Percentiles rank a stretch among this genome's conserved stretches.
phyloP scores from a whole-genome alignment of 2,797 vertebrate species.

The Micrastur ruficollis region DNA sequence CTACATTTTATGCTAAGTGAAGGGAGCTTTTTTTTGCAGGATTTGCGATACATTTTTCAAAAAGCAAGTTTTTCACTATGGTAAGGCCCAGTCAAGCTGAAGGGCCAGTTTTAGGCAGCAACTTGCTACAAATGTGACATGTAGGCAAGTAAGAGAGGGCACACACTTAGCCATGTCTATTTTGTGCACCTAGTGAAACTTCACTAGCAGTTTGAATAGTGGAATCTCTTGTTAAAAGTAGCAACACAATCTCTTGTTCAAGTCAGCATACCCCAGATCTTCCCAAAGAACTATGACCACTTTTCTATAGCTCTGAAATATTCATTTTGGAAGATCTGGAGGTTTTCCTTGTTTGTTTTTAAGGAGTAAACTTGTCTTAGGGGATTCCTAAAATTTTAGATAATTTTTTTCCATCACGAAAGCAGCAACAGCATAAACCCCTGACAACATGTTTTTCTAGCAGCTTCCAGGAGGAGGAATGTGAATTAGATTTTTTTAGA shows the following conservation, averaged over 20 bases:
- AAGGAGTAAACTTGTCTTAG: background rate
- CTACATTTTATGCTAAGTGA: background rate
- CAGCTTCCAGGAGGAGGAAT: background rate
- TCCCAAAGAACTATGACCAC: background rate
- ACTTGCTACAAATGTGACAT: background rate
- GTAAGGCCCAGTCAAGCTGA: background rate
- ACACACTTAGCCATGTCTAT: background rate
- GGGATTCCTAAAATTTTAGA: background rate
- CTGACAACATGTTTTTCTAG: background rate
- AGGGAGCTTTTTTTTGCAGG: background rate
- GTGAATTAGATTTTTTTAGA: background rate
- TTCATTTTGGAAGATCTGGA: background rate
- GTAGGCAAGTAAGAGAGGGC: background rate
- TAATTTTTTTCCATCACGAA: background rate
- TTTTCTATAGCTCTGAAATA: background rate
- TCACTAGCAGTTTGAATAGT: background rate
- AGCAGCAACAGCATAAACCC: background rate
- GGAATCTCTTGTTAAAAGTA: background rate
- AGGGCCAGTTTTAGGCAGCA: background rate
- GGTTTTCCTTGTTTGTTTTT: background rate
- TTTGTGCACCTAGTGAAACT: background rate
- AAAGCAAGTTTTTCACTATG: background rate
- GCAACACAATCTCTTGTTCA: background rate
- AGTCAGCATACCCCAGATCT: background rate
- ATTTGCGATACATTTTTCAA: background rate